Evolutionary conservation across 2,888 invertebrate genomes (phyloP), one percentile per base, ranked within the genome.

Genomic region (Glyphotaelius pellucidus): DNA sequence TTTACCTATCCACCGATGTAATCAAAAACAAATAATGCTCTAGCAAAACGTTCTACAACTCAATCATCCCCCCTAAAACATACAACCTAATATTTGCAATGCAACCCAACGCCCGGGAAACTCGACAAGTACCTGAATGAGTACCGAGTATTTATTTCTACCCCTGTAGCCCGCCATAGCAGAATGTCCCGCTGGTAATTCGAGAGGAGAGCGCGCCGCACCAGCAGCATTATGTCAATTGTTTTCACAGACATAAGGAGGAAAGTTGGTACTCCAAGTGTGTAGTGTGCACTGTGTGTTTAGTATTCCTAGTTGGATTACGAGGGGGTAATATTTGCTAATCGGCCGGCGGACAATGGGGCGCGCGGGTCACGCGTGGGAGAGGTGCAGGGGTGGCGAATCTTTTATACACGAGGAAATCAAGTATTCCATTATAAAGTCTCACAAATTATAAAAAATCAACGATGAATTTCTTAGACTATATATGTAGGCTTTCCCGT

Each of bases 311-410:
- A 67, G 79, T 83, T 38, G 86, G 86, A 86, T 84, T 83, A 38
- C 67, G 42, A 42, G 88, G 83, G 88, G 92, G 87, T 83, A 87
- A 81, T 92, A 90, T 92, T 92, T 90, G 92, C 92, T 92, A 92
- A 92, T 92, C 92, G 90, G 67, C 52, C 87, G 83, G n/a, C 35
- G 88, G 89, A 91, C 89, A 91, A 89, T 89, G 38, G 80, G 88
- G 38, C 67, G 67, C 84, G 89, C 89, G 89, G 79, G 89, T 83
- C 84, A 52, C 85, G 30, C 79, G 85, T 11, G n/a, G 30, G 81
- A 83, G 83, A 90, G 90, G 67, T 25, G 42, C 83, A 83, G 90
- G 85, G 85, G 88, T 79, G n/a, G 67, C 30, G 2, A 67, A 67
- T 67, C 67, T 67, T 52, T 67, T 67, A 19, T 25, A 67, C 25